A percentile compares a stretch with the other conserved stretches of the same genome.
phyloP scores from a whole-genome alignment of 2,888 invertebrate genomes.

The Carpatolechia fugitivella region DNA sequence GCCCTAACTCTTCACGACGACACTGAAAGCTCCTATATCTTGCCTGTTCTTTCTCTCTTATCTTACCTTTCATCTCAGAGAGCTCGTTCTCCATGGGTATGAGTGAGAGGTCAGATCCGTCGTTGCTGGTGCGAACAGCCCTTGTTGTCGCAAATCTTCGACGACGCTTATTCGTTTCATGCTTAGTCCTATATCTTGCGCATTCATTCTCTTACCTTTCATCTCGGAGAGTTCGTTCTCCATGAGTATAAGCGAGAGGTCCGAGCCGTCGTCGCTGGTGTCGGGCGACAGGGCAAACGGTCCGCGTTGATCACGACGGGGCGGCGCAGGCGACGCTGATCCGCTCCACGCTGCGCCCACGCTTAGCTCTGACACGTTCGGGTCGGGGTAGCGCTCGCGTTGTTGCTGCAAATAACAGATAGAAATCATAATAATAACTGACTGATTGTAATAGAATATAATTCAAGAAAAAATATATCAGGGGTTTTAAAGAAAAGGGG shows the following conservation, averaged over 20 bases:
- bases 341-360: slow-evolving; percentile 69
- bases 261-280: slow-evolving; percentile 92
- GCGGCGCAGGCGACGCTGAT: slow-evolving; percentile 46
- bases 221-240: slow-evolving; percentile 20
- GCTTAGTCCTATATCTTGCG: too few species aligned
- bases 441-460: too few species aligned
- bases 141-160: too few species aligned
- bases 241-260: slow-evolving; percentile 73
- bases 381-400: slow-evolving; percentile 75
- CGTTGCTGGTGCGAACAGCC: slow-evolving; percentile 91
- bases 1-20: too few species aligned
- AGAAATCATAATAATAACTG: too few species aligned
- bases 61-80: slow-evolving; percentile 18
- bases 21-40: too few species aligned
- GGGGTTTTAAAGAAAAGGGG: too few species aligned
- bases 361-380: slow-evolving; percentile 68
- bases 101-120: slow-evolving; percentile 86
- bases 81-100: slow-evolving; percentile 20
- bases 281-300: slow-evolving; percentile 85
- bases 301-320: slow-evolving; percentile 54
- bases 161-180: too few species aligned
- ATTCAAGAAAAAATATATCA: too few species aligned
- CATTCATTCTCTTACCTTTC: slow-evolving; percentile 75
- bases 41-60: too few species aligned
- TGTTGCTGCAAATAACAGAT: slow-evolving; percentile 33